Conservation (phyloP, 2,797 vertebrate genomes). For the Limnodromus scolopaceus region DNA sequence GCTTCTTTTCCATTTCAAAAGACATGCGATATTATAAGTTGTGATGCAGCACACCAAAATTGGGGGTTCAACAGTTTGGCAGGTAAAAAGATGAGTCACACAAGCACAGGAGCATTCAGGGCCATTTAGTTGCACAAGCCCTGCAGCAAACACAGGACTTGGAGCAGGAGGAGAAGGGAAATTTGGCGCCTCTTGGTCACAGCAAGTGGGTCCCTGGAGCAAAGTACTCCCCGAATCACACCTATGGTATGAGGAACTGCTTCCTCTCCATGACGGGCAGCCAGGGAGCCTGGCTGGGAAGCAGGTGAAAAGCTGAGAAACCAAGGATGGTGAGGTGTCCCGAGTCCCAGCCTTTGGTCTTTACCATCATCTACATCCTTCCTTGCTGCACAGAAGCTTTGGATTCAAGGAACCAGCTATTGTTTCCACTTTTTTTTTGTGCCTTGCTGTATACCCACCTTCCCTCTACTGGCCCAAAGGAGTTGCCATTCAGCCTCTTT, state of each 20-base stretch:
- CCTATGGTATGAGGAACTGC: background rate
- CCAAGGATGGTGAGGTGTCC: background rate
- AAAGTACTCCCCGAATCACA: background rate
- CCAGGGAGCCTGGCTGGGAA: background rate
- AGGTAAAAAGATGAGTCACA: background rate
- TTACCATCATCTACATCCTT: background rate
- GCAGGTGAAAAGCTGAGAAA: background rate
- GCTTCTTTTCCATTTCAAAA: background rate
- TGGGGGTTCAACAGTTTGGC: background rate
- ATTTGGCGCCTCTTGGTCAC: background rate
- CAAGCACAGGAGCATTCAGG: background rate
- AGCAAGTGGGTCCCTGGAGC: background rate
- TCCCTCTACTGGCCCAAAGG: background rate
- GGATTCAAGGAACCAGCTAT: background rate
- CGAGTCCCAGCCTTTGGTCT: background rate
- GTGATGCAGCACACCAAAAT: background rate
- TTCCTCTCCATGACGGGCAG: rapidly evolving
- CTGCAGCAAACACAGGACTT: background rate
- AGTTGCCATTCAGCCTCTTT: background rate
- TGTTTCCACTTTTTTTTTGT: background rate
- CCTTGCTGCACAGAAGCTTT: rapidly evolving
- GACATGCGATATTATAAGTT: background rate
- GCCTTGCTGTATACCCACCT: background rate
- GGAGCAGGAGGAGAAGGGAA: background rate
- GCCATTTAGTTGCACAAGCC: background rate